Evolutionary conservation across 1,140 invertebrate species (phyloP).

Genomic region (Marisa cornuarietis): DNA sequence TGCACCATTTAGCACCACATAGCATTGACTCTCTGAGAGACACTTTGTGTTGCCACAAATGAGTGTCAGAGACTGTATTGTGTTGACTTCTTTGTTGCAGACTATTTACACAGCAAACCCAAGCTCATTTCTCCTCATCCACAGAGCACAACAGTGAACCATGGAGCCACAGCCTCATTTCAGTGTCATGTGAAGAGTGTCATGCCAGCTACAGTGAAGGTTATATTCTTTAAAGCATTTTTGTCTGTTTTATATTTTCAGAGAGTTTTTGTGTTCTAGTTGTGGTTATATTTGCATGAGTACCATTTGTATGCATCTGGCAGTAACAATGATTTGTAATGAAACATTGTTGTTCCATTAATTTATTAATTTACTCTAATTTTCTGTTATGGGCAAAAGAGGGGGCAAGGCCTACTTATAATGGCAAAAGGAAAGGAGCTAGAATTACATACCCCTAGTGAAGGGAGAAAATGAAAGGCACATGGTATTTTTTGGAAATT

Average conservation of each 20-base stretch:
- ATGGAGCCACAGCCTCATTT: slow-evolving; percentile 57
- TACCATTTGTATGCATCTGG: background rate
- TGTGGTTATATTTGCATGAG: background rate
- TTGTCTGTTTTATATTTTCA: background rate
- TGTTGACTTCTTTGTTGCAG: slow-evolving; percentile 40
- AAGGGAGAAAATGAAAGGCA: too few species aligned
- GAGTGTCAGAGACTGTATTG: too few species aligned
- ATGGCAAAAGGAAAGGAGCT: too few species aligned
- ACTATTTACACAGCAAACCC: slow-evolving; percentile 53
- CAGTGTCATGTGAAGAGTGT: slow-evolving; percentile 60
- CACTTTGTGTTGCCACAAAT: too few species aligned
- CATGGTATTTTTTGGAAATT: too few species aligned
- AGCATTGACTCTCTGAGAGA: too few species aligned
- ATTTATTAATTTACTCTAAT: too few species aligned
- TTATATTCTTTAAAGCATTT: slow-evolving; percentile 26
- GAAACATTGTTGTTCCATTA: too few species aligned
- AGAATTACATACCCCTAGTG: too few species aligned
- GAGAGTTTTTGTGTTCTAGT: background rate
- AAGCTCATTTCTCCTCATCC: slow-evolving; percentile 57
- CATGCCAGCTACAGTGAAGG: slow-evolving; percentile 61
- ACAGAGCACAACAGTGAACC: slow-evolving; percentile 52
- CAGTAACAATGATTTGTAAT: background rate
- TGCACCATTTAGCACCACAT: too few species aligned
- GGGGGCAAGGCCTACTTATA: too few species aligned
- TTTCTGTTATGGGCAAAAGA: too few species aligned